These are phyloP conservation scores for Bombus breviceps DNA, from an alignment of 1,140 invertebrate genomes.

Conservation along the genomic window DNA sequence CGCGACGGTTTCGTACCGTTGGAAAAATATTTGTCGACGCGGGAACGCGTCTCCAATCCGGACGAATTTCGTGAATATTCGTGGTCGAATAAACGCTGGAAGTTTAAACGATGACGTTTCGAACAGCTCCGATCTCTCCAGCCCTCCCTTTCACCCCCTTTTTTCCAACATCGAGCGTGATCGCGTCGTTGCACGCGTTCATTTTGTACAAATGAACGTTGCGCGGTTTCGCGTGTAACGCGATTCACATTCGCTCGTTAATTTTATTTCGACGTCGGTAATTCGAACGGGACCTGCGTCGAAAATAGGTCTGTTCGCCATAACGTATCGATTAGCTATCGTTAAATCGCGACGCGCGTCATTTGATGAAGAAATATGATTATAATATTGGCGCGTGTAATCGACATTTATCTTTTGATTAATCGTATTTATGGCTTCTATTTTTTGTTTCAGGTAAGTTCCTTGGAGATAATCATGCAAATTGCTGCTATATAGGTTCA, in stretches of 20 bases:
- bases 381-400: background rate
- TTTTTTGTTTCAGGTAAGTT: slow-evolving; percentile 47
- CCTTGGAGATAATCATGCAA: too few relatives aligned
- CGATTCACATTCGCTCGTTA: slow-evolving; percentile 26
- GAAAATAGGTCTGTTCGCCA: background rate
- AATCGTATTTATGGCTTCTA: background rate
- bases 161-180: background rate
- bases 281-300: background rate
- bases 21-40: slow-evolving; percentile 50
- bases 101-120: slow-evolving; percentile 49
- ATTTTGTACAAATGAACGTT: slow-evolving; percentile 37
- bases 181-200: background rate
- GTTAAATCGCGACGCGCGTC: background rate
- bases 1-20: background rate
- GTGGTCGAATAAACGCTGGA: slow-evolving; percentile 42
- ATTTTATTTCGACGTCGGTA: slow-evolving; percentile 33
- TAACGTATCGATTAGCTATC: background rate
- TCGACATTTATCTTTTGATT: background rate
- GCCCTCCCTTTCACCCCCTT: background rate
- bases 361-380: background rate
- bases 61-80: slow-evolving; percentile 49
- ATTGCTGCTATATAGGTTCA: background rate
- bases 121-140: slow-evolving; percentile 4
- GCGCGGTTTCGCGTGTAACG: slow-evolving; percentile 35
- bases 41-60: slow-evolving; percentile 21